Evolutionary conservation across 1,140 invertebrate genomes (phyloP).

Genomic region (Achatina immaculata): DNA sequence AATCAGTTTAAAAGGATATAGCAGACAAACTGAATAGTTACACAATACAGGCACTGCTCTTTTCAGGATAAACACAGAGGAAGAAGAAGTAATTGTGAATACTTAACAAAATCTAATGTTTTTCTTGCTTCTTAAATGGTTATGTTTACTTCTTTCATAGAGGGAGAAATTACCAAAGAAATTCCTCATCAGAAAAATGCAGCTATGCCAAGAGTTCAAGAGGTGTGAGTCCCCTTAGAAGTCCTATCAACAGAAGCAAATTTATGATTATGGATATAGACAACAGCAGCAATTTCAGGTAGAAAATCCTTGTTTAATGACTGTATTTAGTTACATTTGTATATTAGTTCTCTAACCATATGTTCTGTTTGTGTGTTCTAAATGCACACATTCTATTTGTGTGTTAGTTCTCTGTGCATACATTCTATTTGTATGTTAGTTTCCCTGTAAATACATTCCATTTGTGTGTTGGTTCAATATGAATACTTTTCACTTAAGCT

Average conservation of each 20-base stretch:
- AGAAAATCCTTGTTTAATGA: not conserved
- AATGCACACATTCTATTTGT: not conserved
- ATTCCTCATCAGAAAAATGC: not conserved
- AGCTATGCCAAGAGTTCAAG: not conserved
- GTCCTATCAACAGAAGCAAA: conserved; percentile 2
- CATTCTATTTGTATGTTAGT: not conserved
- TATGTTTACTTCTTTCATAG: too few species aligned
- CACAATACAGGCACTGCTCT: too few species aligned
- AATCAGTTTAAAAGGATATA: too few species aligned
- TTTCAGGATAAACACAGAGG: too few species aligned
- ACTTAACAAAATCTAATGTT: too few species aligned
- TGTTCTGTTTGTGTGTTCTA: not conserved
- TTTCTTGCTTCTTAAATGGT: too few species aligned
- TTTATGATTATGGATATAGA: not conserved
- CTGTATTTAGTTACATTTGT: not conserved
- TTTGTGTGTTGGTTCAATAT: too few species aligned
- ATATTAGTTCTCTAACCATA: not conserved
- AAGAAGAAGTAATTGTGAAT: too few species aligned
- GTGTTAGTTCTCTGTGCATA: not conserved
- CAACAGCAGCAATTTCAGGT: conserved; percentile 18
- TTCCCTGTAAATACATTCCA: too few species aligned
- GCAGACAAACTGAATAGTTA: too few species aligned
- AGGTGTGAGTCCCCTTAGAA: not conserved
- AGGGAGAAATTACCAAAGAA: too few species aligned
- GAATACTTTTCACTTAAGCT: too few species aligned